Evolutionary conservation across 2,888 invertebrate species (phyloP).

Genomic region (Cerastoderma edule): DNA sequence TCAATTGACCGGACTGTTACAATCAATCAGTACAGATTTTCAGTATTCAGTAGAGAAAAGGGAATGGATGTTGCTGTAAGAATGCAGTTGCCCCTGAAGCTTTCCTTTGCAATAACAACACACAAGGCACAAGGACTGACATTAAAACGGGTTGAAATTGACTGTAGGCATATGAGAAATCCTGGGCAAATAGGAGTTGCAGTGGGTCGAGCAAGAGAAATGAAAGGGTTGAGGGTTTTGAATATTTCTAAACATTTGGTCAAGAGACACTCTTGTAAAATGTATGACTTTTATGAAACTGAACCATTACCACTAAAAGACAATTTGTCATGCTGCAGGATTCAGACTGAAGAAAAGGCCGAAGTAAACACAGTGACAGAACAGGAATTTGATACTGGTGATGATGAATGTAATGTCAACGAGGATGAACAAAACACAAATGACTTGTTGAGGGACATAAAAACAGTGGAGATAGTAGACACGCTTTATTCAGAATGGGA

Average conservation of each 20-base stretch:
- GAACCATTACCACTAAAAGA: not conserved
- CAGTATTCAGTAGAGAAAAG: not conserved
- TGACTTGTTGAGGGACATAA: not conserved
- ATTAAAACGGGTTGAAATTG: not conserved
- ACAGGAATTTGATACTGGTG: not conserved
- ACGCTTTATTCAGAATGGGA: not conserved
- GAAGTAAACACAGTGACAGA: not conserved
- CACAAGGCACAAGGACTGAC: not conserved
- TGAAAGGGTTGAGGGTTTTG: not conserved
- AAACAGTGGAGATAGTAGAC: not conserved
- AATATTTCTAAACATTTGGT: not conserved
- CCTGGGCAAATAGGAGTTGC: not conserved
- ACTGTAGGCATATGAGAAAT: not conserved
- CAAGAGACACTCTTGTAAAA: not conserved
- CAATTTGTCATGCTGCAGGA: conserved; percentile 2
- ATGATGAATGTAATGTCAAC: not conserved
- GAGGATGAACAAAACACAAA: not conserved
- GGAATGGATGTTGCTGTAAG: conserved; percentile 11
- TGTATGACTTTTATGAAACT: not conserved
- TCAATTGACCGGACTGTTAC: not conserved
- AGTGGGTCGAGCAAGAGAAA: not conserved
- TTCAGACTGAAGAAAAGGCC: conserved; percentile 6
- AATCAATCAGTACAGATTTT: not conserved
- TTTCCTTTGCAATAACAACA: too few relatives aligned
- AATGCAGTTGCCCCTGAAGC: not conserved